These are phyloP conservation scores for Onychorhynchus coronatus DNA, from an alignment of 2,113 vertebrate genomes.

Conservation along the genomic window DNA sequence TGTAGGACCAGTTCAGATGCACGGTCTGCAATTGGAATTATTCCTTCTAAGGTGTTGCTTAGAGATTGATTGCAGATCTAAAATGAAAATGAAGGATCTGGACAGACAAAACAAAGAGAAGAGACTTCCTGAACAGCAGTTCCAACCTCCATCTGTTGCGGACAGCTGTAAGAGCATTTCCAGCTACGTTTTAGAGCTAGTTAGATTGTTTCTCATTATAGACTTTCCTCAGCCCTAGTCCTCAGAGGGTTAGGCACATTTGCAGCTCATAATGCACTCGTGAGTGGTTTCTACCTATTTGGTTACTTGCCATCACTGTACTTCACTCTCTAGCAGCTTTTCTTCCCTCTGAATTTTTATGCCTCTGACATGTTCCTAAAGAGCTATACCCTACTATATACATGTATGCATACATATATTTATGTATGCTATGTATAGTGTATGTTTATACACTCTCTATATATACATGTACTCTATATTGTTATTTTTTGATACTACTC, in stretches of 20 bases:
- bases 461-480: not conserved
- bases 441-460: not conserved
- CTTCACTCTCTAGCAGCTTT: not conserved
- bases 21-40: not conserved
- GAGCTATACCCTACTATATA: not conserved
- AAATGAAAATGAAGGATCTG: not conserved
- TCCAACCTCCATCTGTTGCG: not conserved
- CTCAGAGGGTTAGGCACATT: not conserved
- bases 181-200: not conserved
- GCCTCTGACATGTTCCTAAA: not conserved
- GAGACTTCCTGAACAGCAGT: not conserved
- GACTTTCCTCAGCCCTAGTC: not conserved
- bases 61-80: not conserved
- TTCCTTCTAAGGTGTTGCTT: not conserved
- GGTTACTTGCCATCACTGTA: not conserved
- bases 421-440: too few species aligned
- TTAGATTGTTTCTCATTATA: not conserved
- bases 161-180: not conserved
- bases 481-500: not conserved
- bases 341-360: not conserved
- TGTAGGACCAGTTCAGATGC: not conserved
- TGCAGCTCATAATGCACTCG: accelerated
- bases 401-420: not conserved
- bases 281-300: not conserved
- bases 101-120: not conserved